A percentile compares a stretch with the other conserved stretches of the same genome.
These are phyloP conservation scores for Nomia melanderi DNA, from an alignment of 1,140 invertebrate species.

Conservation along the genomic window DNA sequence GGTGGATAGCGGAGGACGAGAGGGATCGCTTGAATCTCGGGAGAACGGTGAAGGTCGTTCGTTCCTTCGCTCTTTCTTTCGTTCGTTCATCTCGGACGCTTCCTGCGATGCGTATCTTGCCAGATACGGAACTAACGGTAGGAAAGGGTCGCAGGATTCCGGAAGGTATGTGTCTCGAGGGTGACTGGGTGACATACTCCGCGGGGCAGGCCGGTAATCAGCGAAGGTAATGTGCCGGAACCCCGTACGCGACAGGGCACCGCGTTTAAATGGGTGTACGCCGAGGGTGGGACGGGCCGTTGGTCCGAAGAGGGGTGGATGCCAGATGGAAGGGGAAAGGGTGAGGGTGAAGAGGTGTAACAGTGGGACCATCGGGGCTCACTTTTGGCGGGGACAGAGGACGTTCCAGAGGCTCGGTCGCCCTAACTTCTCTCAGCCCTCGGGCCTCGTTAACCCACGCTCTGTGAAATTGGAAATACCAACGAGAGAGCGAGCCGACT, in stretches of 20 bases:
- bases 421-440: conserved; percentile 70
- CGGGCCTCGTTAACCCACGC: conserved; percentile 79
- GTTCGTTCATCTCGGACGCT: conserved; percentile 38
- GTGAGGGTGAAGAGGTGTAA: conserved; percentile 31
- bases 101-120: conserved; percentile 24
- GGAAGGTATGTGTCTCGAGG: conserved; percentile 72
- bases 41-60: conserved; percentile 3
- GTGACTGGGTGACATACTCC: conserved; percentile 77
- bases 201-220: conserved; percentile 76
- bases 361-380: conserved; percentile 45
- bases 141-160: conserved; percentile 46
- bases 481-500: conserved; percentile 35
- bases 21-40: conserved; percentile 27
- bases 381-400: conserved; percentile 44
- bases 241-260: conserved; percentile 56
- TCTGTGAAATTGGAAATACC: conserved; percentile 80
- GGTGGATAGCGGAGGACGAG: background rate
- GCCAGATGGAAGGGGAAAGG: background rate
- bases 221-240: conserved; percentile 79
- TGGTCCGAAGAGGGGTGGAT: background rate
- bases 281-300: conserved; percentile 14
- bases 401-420: conserved; percentile 56
- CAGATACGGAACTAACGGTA: conserved; percentile 12
- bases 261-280: conserved; percentile 65
- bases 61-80: conserved; percentile 23